Base-by-base conservation (phyloP, 2,797 vertebrate species). In the Chloroceryle amazona region DNA sequence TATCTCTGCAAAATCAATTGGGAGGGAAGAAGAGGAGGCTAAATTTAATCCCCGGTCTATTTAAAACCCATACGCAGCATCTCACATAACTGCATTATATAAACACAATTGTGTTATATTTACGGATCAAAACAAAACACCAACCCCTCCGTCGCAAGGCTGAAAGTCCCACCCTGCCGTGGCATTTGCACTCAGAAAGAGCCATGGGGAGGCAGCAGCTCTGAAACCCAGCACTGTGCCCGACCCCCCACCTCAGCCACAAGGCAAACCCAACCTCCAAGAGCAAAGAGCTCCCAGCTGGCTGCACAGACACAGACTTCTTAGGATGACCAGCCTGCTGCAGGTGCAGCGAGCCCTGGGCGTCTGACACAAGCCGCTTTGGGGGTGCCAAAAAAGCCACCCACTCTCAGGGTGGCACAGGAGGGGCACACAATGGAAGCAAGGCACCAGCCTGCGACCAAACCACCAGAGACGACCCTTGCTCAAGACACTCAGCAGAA, bases 41-140 rank as follows among this genome's bases (percentile, higher is more conserved):
- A 96, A 96, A 96, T 96, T 97, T 94, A 97, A 95, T 74, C 67
- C 83, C 76, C 81, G 16, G 92, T 96, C 96, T 96, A 96, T 96
- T 94, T 97, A 89, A 95, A 97, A 89, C 71, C 52, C 26, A 2
- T 22, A 58, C 0, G 46, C 80, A 86, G 80, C 89, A 93, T 90
- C 89, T 83, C 31, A 2, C 85, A 83, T 81, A 54, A 75, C 5
- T 31, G 73, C 13, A 0, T 72, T 92, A 81, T 31, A 70, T 75
- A 92, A 96, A 97, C 83, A 96, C 89, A 93, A 94, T 76, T 96
- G 96, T 93, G 95, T 89, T 96, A 74, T 74, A 93, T 67, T 94
- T 96, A 90, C 54, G 1, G 81, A 78, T 94, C 13, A 10, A 85
- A 94, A 87, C 70, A 85, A 96, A 95, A 94, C 92, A 89, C 81